A percentile compares a stretch with the other conserved stretches of the same genome.
phyloP scores from a whole-genome alignment of 2,113 vertebrate genomes.

The Silurus asotus region DNA sequence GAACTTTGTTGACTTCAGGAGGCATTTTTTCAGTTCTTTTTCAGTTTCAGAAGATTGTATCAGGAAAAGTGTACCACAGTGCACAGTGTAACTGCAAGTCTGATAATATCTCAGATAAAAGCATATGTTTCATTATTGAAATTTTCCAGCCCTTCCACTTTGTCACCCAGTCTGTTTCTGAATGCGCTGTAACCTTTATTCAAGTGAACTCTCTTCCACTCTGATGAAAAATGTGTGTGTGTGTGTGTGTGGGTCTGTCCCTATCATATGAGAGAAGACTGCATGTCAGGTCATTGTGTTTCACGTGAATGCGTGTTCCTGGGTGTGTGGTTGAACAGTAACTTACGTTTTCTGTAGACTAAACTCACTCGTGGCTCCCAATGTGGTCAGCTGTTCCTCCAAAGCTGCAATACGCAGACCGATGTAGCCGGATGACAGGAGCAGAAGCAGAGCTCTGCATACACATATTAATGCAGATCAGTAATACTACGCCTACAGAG shows the following conservation, averaged over 20 bases:
- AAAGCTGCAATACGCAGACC: constrained; percentile 75
- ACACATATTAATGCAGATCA: background rate
- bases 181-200: background rate
- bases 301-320: background rate
- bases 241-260: too few species aligned
- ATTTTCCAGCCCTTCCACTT: background rate
- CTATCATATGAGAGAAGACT: background rate
- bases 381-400: constrained; percentile 73
- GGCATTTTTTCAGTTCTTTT: background rate
- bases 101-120: background rate
- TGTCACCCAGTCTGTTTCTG: background rate
- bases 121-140: background rate
- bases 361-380: constrained; percentile 61
- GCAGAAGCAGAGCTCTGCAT: constrained; percentile 72
- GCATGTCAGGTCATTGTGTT: background rate
- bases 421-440: constrained; percentile 79
- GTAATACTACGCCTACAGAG: background rate
- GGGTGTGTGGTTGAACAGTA: background rate
- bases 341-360: constrained; percentile 63
- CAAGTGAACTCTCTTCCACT: background rate
- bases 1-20: background rate
- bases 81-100: background rate
- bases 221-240: background rate
- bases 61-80: background rate
- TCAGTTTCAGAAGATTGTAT: background rate